These are phyloP conservation scores for Dolichoris vasculosae DNA, from an alignment of 1,140 invertebrate species.

Conservation along the genomic window DNA sequence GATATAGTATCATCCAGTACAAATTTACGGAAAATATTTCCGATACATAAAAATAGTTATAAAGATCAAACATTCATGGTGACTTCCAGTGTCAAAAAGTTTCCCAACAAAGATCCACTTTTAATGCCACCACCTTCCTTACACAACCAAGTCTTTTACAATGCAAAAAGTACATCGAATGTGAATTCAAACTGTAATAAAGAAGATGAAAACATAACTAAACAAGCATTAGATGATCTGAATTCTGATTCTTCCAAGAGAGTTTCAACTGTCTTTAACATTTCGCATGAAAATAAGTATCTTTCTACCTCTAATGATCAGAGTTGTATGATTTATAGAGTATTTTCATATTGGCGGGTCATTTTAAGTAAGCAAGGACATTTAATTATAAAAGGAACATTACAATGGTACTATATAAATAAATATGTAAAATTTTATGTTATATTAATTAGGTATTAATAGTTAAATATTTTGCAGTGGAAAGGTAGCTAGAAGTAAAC, in stretches of 20 bases:
- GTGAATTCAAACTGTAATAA: background rate
- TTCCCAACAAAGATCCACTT: constrained; percentile 31
- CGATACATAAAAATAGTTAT: background rate
- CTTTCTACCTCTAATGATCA: background rate
- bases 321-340: constrained; percentile 31
- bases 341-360: constrained; percentile 64
- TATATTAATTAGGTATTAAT: constrained; percentile 13
- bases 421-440: background rate
- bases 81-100: constrained; percentile 60
- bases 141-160: no score
- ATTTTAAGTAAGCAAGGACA: constrained; percentile 58
- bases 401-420: constrained; percentile 58
- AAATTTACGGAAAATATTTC: constrained; percentile 57
- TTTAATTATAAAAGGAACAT: constrained; percentile 64
- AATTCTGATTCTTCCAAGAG: constrained; percentile 16
- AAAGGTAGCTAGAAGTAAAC: constrained; percentile 63
- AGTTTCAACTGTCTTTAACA: background rate
- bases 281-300: constrained; percentile 8
- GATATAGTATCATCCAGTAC: constrained; percentile 61
- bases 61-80: constrained; percentile 33
- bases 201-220: background rate
- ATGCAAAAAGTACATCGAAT: background rate
- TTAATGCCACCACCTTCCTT: constrained; percentile 61
- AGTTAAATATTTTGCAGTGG: constrained; percentile 57
- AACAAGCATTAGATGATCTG: background rate